These are phyloP conservation scores for Cherax destructor DNA, from an alignment of 1,140 invertebrate genomes.

Conservation along the genomic window DNA sequence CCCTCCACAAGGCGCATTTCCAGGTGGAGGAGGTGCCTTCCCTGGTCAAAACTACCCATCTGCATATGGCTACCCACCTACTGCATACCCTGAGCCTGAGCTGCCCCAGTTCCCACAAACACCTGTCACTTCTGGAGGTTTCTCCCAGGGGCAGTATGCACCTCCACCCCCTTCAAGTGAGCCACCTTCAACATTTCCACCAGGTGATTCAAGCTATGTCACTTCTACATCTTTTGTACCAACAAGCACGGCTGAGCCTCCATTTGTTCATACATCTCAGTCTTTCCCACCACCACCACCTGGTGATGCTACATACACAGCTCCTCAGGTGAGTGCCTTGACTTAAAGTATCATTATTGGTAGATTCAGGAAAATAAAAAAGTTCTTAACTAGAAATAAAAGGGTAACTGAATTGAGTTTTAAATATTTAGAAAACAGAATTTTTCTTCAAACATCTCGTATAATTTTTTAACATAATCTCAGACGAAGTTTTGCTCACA, in stretches of 20 bases:
- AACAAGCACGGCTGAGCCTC: slow-evolving; percentile 30
- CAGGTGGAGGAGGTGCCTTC: slow-evolving; percentile 49
- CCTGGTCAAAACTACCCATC: slow-evolving; percentile 47
- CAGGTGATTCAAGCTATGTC: slow-evolving; percentile 58
- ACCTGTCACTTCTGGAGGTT: slow-evolving; percentile 35
- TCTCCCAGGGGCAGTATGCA: slow-evolving; percentile 48
- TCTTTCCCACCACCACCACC: slow-evolving; percentile 53
- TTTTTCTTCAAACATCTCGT: too few relatives aligned
- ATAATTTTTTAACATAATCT: too few relatives aligned
- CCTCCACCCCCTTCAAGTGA: slow-evolving; percentile 18
- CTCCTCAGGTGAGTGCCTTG: slow-evolving; percentile 30
- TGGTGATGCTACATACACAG: slow-evolving; percentile 49
- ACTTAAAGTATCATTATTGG: neutral
- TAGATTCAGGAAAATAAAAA: neutral
- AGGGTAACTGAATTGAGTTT: too few relatives aligned
- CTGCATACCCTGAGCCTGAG: slow-evolving; percentile 55
- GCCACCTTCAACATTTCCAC: slow-evolving; percentile 50
- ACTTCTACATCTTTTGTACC: slow-evolving; percentile 42
- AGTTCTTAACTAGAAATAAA: too few relatives aligned
- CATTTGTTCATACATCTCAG: slow-evolving; percentile 41
- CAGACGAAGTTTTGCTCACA: neutral
- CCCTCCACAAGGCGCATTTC: slow-evolving; percentile 51
- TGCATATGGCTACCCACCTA: slow-evolving; percentile 51
- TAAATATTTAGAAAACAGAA: too few relatives aligned
- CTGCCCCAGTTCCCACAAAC: slow-evolving; percentile 38